A percentile compares a stretch with the other conserved stretches of the same genome.
These are phyloP conservation scores for Odontothrips loti DNA, from an alignment of 2,888 invertebrate genomes.

Conservation along the genomic window DNA sequence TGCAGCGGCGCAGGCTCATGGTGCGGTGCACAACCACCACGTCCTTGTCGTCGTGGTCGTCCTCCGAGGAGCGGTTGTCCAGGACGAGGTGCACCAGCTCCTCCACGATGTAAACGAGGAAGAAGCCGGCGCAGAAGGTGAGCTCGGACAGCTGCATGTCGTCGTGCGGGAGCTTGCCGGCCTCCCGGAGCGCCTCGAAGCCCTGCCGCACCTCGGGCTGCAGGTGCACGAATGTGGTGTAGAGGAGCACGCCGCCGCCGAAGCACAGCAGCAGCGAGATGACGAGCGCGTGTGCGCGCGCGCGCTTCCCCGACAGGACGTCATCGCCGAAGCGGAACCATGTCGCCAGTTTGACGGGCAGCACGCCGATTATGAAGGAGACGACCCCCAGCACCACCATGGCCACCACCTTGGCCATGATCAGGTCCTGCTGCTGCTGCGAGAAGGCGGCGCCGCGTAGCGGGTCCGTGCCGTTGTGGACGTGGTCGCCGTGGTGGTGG, in stretches of 20 bases:
- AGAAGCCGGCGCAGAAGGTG: conserved; percentile 60
- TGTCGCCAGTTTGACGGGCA: conserved; percentile 66
- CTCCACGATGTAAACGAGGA: conserved; percentile 60
- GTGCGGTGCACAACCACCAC: conserved; percentile 52
- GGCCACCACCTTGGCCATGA: conserved; percentile 71
- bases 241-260: conserved; percentile 62
- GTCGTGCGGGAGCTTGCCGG: conserved; percentile 48
- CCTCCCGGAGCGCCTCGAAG: conserved; percentile 50
- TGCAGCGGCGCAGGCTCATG: conserved; percentile 53
- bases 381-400: conserved; percentile 72
- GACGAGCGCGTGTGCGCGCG: conserved; percentile 43
- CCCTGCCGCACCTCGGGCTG: conserved; percentile 62
- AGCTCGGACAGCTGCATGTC: conserved; percentile 55
- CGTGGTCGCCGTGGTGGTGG: conserved; percentile 33
- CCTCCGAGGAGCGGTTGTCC: conserved; percentile 43
- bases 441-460: not conserved
- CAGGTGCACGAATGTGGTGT: conserved; percentile 61
- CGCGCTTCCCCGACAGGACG: conserved; percentile 22
- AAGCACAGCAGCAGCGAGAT: conserved; percentile 59
- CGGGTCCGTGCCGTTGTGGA: conserved; percentile 30
- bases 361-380: conserved; percentile 68
- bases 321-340: conserved; percentile 50
- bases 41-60: conserved; percentile 45
- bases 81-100: conserved; percentile 56
- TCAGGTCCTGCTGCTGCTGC: conserved; percentile 41